These are phyloP conservation scores for Scomber colias DNA, from an alignment of 2,113 vertebrate genomes.

Conservation along the genomic window DNA sequence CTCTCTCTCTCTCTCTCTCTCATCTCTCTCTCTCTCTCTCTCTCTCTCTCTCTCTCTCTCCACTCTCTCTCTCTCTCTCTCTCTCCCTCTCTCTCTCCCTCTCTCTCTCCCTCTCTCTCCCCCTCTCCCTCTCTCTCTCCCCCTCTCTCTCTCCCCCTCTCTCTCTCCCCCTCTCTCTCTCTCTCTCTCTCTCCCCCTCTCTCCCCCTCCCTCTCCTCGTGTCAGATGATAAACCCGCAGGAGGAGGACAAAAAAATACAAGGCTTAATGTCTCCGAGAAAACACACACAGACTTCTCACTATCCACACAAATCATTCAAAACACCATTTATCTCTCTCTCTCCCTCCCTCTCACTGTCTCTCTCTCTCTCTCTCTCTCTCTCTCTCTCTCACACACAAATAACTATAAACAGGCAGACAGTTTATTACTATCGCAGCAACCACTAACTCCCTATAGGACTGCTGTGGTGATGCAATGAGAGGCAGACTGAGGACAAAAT, in stretches of 20 bases:
- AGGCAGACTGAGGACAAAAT: too few species aligned
- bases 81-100: background rate
- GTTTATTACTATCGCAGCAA: background rate
- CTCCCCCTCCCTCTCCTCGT: background rate
- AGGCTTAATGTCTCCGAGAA: background rate
- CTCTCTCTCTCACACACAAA: background rate
- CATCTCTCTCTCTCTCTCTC: background rate
- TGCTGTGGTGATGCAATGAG: background rate
- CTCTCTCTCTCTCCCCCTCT: background rate
- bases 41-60: background rate
- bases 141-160: background rate
- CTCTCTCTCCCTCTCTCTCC: background rate
- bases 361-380: too few species aligned
- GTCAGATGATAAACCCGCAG: constrained; percentile 33
- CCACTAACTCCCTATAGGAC: background rate
- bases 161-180: background rate
- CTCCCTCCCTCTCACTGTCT: too few species aligned
- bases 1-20: background rate
- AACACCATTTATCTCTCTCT: background rate
- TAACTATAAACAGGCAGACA: background rate
- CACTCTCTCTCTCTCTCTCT: too few species aligned
- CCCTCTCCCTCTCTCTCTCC: too few species aligned
- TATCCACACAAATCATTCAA: background rate
- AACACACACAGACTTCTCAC: background rate
- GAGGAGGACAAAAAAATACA: background rate